phyloP scores from a whole-genome alignment of 2,888 invertebrate species.

The Agrotis ipsilon region DNA sequence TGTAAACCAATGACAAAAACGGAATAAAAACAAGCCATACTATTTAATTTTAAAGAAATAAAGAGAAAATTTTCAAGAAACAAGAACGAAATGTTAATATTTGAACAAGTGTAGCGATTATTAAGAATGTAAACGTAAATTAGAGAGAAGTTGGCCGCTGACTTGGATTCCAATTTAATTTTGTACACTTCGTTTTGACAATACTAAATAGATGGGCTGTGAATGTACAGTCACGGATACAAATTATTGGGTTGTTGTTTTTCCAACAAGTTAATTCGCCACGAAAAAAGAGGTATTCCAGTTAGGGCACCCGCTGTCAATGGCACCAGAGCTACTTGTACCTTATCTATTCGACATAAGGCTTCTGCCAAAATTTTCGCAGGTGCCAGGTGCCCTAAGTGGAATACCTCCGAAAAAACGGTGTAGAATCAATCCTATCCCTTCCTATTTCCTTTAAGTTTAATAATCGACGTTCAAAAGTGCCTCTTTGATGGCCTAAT shows the following conservation, averaged over 20 bases:
- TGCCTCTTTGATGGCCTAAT: too few species aligned
- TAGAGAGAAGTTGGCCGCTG: conserved; percentile 74
- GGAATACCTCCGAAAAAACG: too few species aligned
- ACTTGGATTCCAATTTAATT: conserved; percentile 81
- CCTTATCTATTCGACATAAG: too few species aligned
- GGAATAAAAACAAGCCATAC: neutral
- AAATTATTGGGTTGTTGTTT: neutral
- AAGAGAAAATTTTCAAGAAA: neutral
- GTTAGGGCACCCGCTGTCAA: too few species aligned
- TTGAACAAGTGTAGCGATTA: conserved; percentile 67
- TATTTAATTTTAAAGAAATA: neutral
- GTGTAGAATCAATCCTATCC: too few species aligned
- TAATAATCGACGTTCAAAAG: too few species aligned
- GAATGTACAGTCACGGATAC: conserved; percentile 14
- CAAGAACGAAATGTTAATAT: conserved; percentile 32
- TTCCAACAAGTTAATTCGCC: too few species aligned
- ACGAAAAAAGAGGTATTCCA: too few species aligned
- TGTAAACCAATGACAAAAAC: neutral
- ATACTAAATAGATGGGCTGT: conserved; percentile 73
- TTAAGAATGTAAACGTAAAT: conserved; percentile 80
- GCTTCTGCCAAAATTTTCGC: too few species aligned
- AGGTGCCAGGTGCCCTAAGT: too few species aligned
- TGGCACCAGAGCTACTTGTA: too few species aligned
- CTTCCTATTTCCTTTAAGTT: too few species aligned
- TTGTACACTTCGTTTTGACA: conserved; percentile 78